Conservation (phyloP, 64 coral and sea anemone genomes). For the Montipora efflorescens region DNA sequence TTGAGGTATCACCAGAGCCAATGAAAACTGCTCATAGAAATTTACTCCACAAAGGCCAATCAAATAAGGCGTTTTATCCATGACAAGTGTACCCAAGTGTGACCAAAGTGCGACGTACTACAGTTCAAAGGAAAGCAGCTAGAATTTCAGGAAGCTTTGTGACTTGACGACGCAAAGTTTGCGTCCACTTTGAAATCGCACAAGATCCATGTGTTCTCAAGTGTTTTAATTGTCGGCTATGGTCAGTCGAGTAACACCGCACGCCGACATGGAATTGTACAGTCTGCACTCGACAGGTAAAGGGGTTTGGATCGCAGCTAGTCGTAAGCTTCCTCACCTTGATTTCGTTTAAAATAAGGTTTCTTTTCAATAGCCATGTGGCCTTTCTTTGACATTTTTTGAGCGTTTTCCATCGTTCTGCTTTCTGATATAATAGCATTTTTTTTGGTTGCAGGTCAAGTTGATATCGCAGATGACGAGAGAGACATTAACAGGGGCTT, state of each 20-base stretch:
- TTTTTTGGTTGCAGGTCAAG: neutral
- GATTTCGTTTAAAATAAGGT: neutral
- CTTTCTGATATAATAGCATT: neutral
- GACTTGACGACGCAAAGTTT: neutral
- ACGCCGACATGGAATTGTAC: slow-evolving; percentile 9
- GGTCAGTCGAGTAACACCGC: slow-evolving; percentile 4
- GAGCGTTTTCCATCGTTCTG: neutral
- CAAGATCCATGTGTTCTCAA: neutral
- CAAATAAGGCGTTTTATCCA: neutral
- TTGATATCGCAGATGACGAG: neutral
- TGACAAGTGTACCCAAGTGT: neutral
- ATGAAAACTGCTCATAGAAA: neutral
- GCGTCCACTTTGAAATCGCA: neutral
- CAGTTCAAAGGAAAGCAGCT: neutral
- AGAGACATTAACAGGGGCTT: slow-evolving; percentile 2
- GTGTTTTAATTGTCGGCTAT: slow-evolving; percentile 4
- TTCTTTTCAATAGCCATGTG: too few species aligned
- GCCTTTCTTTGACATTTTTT: neutral
- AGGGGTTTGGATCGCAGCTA: neutral
- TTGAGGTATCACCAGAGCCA: neutral
- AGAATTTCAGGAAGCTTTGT: slow-evolving; percentile 22
- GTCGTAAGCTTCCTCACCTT: neutral
- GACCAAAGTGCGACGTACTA: too few species aligned
- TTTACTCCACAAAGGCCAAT: neutral
- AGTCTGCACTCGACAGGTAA: neutral